Evolutionary conservation across 30 jellyfish, hydroid and myxozoan species (phyloP).

Genomic region (Chrysaora quinquecirrha): DNA sequence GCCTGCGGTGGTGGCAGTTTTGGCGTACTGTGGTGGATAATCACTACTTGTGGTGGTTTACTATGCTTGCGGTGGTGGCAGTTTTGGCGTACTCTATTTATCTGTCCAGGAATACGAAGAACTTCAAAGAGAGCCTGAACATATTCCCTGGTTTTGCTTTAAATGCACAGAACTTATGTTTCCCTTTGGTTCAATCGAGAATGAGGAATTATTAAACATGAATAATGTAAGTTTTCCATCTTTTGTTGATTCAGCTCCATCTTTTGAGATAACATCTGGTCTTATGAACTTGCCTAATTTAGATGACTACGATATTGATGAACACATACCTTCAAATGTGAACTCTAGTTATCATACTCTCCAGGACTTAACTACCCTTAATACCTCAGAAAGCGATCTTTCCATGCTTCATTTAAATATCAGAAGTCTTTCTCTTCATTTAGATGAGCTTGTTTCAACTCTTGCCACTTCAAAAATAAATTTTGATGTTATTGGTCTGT

Average conservation of each 20-base stretch:
- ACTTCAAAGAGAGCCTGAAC: slow-evolving; percentile 39
- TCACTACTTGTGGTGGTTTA: too few relatives aligned
- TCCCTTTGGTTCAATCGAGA: slow-evolving; percentile 46
- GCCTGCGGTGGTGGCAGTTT: too few relatives aligned
- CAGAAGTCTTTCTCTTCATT: slow-evolving; percentile 49
- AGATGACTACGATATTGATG: slow-evolving; percentile 48
- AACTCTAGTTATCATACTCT: slow-evolving; percentile 34
- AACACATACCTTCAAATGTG: slow-evolving; percentile 39
- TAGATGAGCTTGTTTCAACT: slow-evolving; percentile 36
- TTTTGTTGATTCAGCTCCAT: slow-evolving; percentile 46
- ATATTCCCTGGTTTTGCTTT: slow-evolving; percentile 37
- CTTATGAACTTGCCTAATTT: slow-evolving; percentile 31
- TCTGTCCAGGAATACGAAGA: slow-evolving; percentile 35
- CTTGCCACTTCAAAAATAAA: slow-evolving; percentile 20
- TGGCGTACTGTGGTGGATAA: too few relatives aligned
- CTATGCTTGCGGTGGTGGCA: too few relatives aligned
- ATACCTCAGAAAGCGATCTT: slow-evolving; percentile 29
- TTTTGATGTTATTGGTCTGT: slow-evolving; percentile 50
- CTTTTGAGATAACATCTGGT: slow-evolving; percentile 12
- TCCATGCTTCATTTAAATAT: slow-evolving; percentile 47
- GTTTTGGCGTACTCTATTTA: too few relatives aligned
- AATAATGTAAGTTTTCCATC: slow-evolving; percentile 34
- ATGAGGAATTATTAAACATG: slow-evolving; percentile 26
- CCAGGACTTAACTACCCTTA: slow-evolving; percentile 45
- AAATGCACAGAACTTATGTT: slow-evolving; percentile 22